These are phyloP conservation scores for Conopomorpha cramerella DNA, from an alignment of 1,140 invertebrate genomes.

Conservation along the genomic window DNA sequence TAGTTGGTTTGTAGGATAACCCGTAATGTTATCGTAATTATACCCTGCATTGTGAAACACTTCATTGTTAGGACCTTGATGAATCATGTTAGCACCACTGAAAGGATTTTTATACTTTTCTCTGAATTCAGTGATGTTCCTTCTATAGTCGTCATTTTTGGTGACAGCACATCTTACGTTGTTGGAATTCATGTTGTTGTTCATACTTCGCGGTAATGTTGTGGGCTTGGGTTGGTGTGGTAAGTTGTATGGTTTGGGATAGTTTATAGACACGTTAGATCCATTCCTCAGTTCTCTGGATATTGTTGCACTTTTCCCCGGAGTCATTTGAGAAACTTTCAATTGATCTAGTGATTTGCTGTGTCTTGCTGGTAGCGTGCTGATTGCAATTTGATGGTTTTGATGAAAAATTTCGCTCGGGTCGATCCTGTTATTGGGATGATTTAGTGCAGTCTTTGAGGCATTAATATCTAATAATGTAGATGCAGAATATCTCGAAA, in stretches of 20 bases:
- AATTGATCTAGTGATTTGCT: slow-evolving; percentile 82
- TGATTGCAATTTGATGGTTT: slow-evolving; percentile 45
- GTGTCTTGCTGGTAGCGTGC: slow-evolving; percentile 70
- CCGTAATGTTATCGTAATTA: slow-evolving; percentile 41
- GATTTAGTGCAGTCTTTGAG: slow-evolving; percentile 23
- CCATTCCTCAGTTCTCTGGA: slow-evolving; percentile 33
- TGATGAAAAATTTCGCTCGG: slow-evolving; percentile 26
- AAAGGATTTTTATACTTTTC: slow-evolving; percentile 64
- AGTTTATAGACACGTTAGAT: slow-evolving; percentile 43
- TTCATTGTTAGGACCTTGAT: slow-evolving; percentile 39
- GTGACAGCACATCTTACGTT: slow-evolving; percentile 39
- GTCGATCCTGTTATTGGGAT: slow-evolving; percentile 22
- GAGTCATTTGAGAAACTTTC: slow-evolving; percentile 53
- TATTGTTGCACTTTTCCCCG: slow-evolving; percentile 25
- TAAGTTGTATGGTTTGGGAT: slow-evolving; percentile 24
- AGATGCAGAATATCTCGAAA: slow-evolving; percentile 64
- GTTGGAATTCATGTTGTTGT: slow-evolving; percentile 39
- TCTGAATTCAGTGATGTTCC: slow-evolving; percentile 65
- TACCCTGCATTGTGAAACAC: slow-evolving; percentile 45
- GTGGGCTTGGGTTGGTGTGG: slow-evolving; percentile 46
- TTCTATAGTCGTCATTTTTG: slow-evolving; percentile 57
- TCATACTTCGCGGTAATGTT: slow-evolving; percentile 52
- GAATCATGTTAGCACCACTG: slow-evolving; percentile 27
- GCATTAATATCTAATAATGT: slow-evolving; percentile 56
- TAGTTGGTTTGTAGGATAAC: slow-evolving; percentile 46